These are phyloP conservation scores for Lethocerus indicus DNA, from an alignment of 1,140 invertebrate genomes.

Conservation along the genomic window DNA sequence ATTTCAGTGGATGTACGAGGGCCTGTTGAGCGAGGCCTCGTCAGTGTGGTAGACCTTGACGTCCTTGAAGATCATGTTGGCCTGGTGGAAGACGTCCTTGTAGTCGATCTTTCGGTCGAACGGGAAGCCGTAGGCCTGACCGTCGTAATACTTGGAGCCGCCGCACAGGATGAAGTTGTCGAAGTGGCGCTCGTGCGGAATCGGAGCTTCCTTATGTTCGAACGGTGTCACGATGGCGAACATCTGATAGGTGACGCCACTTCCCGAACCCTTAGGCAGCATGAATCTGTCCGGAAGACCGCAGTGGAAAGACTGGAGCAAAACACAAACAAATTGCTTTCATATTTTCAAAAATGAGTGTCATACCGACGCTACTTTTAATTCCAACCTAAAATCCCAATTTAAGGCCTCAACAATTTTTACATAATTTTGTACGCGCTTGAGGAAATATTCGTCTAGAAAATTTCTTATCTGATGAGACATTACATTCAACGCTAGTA, in stretches of 20 bases:
- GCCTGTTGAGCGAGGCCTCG: no score
- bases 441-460: no score
- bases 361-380: no score
- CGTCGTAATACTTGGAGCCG: not conserved
- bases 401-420: no score
- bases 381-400: no score
- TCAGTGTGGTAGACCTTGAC: not conserved
- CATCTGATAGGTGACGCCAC: not conserved
- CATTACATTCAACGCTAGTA: no score
- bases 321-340: no score
- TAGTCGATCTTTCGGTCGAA: not conserved
- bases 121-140: not conserved
- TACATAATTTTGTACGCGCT: no score
- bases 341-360: no score
- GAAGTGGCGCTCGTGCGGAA: no score
- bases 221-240: not conserved
- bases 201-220: not conserved
- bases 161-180: not conserved
- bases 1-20: no score
- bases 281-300: not conserved
- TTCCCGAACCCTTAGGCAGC: not conserved
- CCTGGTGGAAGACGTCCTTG: not conserved
- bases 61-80: slow-evolving; percentile 1
- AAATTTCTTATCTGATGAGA: no score
- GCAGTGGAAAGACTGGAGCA: not conserved